Percentiles rank a stretch among this genome's conserved stretches.
These are phyloP conservation scores for Oryzias dopingdopingensis DNA, from an alignment of 2,797 vertebrate species.

Conservation along the genomic window DNA sequence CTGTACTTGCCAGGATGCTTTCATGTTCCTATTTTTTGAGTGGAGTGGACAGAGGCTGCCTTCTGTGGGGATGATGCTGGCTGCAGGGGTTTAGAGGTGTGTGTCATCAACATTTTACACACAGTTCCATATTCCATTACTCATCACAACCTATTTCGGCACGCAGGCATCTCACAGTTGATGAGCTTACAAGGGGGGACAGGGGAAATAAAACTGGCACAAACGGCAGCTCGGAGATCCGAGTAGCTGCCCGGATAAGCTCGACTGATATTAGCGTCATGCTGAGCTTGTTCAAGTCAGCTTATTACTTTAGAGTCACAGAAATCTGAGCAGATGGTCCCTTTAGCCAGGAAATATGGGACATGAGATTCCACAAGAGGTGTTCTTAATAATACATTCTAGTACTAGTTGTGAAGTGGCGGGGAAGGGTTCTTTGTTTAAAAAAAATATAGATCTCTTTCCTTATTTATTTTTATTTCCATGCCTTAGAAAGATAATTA, in stretches of 20 bases:
- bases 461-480: too few relatives aligned
- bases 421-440: too few relatives aligned
- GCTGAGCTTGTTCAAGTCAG: constrained; percentile 61
- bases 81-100: constrained; percentile 27
- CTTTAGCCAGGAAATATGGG: constrained; percentile 12
- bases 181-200: constrained; percentile 40
- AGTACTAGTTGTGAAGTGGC: too few relatives aligned
- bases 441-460: too few relatives aligned
- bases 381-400: background rate
- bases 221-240: constrained; percentile 39
- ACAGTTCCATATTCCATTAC: constrained; percentile 47
- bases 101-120: constrained; percentile 51
- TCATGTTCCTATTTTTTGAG: constrained; percentile 25
- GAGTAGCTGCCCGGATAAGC: constrained; percentile 5
- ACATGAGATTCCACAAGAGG: constrained; percentile 23
- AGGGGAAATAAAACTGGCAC: constrained; percentile 58
- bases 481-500: too few relatives aligned
- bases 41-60: constrained; percentile 26
- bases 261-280: constrained; percentile 53
- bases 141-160: constrained; percentile 38
- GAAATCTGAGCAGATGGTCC: constrained; percentile 20
- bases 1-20: constrained; percentile 31
- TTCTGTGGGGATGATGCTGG: constrained; percentile 30
- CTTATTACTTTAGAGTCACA: constrained; percentile 54
- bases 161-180: constrained; percentile 13